Evolutionary conservation across 2,797 vertebrate species (phyloP).

Genomic region (Sebastes oblongus): DNA sequence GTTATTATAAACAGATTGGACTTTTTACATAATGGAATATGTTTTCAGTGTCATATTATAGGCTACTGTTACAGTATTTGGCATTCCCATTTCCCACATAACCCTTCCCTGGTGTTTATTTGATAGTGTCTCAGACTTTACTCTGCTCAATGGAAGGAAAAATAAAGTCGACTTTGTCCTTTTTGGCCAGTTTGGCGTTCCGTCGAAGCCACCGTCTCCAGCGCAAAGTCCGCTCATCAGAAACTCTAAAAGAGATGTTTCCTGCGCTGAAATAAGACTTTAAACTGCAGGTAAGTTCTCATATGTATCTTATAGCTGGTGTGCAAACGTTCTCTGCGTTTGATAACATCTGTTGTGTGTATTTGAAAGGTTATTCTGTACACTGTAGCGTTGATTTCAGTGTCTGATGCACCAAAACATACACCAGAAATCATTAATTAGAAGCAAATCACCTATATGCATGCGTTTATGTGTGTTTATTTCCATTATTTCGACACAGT

Average conservation of each 20-base stretch:
- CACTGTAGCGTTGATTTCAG: neutral
- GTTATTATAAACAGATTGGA: neutral
- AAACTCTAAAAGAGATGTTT: conserved; percentile 15
- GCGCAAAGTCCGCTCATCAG: conserved; percentile 29
- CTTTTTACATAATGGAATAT: neutral
- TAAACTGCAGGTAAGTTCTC: conserved; percentile 3
- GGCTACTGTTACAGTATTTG: neutral
- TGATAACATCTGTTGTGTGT: neutral
- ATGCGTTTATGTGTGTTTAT: neutral
- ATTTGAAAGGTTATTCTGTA: neutral
- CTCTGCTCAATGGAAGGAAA: fast-evolving
- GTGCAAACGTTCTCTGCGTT: fast-evolving
- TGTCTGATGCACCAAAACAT: neutral
- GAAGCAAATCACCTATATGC: neutral
- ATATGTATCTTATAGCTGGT: too few relatives aligned
- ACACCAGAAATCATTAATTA: neutral
- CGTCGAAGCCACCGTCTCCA: conserved; percentile 33
- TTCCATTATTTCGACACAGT: neutral
- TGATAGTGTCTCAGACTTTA: neutral
- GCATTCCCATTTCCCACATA: neutral
- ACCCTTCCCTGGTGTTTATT: fast-evolving
- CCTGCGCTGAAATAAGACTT: neutral
- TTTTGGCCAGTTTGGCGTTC: conserved; percentile 63
- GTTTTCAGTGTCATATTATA: neutral
- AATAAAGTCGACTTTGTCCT: conserved; percentile 15